Percentiles rank a stretch among this genome's conserved stretches.
Conservation (phyloP, 2,113 vertebrate genomes). For the Scopus umbretta region DNA sequence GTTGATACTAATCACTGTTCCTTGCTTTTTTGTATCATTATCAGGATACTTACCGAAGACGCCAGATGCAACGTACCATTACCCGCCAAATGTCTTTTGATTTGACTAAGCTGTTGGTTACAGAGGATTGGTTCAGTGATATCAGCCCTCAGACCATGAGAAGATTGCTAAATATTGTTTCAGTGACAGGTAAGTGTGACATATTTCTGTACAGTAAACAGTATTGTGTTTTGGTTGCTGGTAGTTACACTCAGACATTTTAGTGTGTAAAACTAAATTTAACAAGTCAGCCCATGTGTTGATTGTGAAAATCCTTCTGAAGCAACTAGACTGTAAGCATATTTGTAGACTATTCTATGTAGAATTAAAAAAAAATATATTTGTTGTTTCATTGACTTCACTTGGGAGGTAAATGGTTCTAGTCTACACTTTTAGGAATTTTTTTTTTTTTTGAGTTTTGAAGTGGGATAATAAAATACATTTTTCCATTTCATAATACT, state of each 20-base stretch:
- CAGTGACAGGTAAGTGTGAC: constrained; percentile 84
- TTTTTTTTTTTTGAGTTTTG: neutral
- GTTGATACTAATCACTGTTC: neutral
- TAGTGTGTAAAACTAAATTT: neutral
- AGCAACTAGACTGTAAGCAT: neutral
- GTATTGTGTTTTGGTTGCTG: neutral
- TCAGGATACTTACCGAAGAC: constrained; percentile 92
- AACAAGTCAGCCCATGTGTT: neutral
- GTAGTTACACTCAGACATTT: neutral
- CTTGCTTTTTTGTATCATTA: neutral
- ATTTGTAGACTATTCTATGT: neutral
- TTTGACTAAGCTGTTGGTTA: constrained; percentile 93
- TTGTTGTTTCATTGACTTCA: neutral
- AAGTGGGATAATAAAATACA: neutral
- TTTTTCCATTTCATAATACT: neutral
- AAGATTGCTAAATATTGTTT: constrained; percentile 95
- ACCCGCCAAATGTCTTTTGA: constrained; percentile 98
- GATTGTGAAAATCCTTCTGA: neutral
- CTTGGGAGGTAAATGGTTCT: neutral
- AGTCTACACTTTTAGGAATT: neutral
- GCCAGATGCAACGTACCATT: constrained; percentile 92
- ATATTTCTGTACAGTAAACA: neutral
- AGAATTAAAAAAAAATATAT: neutral
- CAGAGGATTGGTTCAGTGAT: constrained; percentile 99
- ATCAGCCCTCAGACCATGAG: constrained; percentile 99